phyloP scores from a whole-genome alignment of 2,797 vertebrate genomes.

The Micropoecilia bifurca region DNA sequence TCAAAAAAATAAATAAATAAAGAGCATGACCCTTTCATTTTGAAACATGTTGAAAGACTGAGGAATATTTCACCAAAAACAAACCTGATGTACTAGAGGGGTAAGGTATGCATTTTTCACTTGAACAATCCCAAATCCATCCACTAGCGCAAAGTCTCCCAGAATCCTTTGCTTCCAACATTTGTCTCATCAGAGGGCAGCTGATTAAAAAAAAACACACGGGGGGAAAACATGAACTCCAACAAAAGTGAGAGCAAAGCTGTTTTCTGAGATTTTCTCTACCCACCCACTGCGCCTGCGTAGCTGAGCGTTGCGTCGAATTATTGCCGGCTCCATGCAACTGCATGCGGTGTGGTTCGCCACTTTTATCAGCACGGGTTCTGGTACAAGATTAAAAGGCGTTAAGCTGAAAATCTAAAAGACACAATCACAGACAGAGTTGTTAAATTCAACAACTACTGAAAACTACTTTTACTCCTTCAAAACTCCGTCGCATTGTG shows the following conservation, averaged over 20 bases:
- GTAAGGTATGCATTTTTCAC: conserved; percentile 89
- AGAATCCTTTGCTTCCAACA: conserved; percentile 81
- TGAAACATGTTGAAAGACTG: background rate
- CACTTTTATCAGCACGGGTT: conserved; percentile 91
- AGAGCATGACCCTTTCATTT: background rate
- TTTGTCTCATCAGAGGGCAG: conserved; percentile 69
- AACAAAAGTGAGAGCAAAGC: background rate
- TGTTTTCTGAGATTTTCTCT: background rate
- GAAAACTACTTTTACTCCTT: background rate
- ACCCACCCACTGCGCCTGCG: conserved; percentile 76
- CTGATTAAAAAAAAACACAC: conserved; percentile 54
- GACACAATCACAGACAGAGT: conserved; percentile 1
- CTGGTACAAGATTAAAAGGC: conserved; percentile 90
- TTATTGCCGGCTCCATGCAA: conserved; percentile 86
- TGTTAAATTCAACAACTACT: background rate
- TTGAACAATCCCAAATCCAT: conserved; percentile 90
- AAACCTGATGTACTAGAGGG: conserved; percentile 71
- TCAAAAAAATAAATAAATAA: background rate
- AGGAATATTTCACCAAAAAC: background rate
- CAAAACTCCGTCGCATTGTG: background rate
- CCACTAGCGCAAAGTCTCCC: conserved; percentile 88
- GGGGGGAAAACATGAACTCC: background rate
- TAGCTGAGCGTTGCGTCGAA: conserved; percentile 81
- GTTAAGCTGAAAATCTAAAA: conserved; percentile 91
- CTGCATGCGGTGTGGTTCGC: conserved; percentile 94